Evolutionary conservation across 2,797 vertebrate genomes (phyloP).

Genomic region (Enteromius fasciolatus): DNA sequence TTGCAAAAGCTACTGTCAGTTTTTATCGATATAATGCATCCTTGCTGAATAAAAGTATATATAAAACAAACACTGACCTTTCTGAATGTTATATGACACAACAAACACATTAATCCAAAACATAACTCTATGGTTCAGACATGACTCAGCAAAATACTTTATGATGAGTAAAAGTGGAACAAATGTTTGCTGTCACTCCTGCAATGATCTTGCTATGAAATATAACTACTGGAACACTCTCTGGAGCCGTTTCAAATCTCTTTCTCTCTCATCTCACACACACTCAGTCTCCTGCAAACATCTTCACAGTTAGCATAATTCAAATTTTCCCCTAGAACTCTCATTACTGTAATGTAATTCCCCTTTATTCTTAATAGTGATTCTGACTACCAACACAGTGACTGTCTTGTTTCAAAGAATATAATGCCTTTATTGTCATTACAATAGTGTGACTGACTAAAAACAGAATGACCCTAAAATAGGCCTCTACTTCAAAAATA

Average conservation of each 20-base stretch:
- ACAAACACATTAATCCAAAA: background rate
- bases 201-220: background rate
- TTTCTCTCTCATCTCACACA: background rate
- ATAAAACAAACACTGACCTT: background rate
- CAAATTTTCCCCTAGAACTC: background rate
- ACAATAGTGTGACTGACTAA: background rate
- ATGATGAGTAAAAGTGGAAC: slow-evolving; percentile 8
- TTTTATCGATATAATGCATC: background rate
- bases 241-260: background rate
- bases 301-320: background rate
- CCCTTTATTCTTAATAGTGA: background rate
- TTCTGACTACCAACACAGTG: background rate
- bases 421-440: background rate
- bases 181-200: background rate
- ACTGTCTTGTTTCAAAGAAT: background rate
- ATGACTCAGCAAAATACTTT: slow-evolving; percentile 13
- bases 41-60: background rate
- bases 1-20: background rate
- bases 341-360: background rate
- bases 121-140: background rate
- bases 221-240: background rate
- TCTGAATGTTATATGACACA: background rate
- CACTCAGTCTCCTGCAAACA: background rate
- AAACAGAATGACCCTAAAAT: background rate
- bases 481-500: background rate